These are phyloP conservation scores for Criorhina ranunculi DNA, from an alignment of 2,888 invertebrate species.

Conservation along the genomic window DNA sequence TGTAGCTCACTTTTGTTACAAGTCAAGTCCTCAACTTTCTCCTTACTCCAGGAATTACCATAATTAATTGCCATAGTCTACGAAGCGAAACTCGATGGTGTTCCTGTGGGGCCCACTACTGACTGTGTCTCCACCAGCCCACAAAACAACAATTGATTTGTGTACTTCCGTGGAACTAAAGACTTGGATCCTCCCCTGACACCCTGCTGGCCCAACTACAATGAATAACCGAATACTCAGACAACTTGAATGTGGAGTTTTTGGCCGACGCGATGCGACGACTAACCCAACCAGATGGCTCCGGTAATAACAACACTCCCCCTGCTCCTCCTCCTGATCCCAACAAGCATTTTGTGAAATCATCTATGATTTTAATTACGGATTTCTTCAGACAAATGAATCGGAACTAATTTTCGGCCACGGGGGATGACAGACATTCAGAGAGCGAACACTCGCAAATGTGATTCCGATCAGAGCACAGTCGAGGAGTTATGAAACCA, in stretches of 20 bases:
- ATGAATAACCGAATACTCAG: conserved; percentile 36
- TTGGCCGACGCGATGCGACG: conserved; percentile 26
- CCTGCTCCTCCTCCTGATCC: background rate
- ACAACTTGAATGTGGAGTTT: conserved; percentile 46
- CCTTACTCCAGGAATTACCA: conserved; percentile 53
- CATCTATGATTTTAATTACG: conserved; percentile 72
- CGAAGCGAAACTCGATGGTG: conserved; percentile 24
- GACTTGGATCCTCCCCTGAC: conserved; percentile 22
- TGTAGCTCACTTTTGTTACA: conserved; percentile 17
- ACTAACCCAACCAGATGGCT: conserved; percentile 32
- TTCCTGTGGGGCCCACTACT: background rate
- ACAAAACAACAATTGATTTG: conserved; percentile 72
- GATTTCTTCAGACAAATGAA: conserved; percentile 75
- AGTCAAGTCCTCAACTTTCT: conserved; percentile 58
- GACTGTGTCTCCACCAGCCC: conserved; percentile 31
- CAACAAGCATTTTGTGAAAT: conserved; percentile 29
- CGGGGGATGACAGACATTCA: conserved; percentile 35
- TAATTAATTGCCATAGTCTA: conserved; percentile 65
- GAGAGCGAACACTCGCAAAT: conserved; percentile 39
- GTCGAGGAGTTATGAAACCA: conserved; percentile 57
- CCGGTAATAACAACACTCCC: conserved; percentile 25
- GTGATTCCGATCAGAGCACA: conserved; percentile 54
- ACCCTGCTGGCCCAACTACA: conserved; percentile 10
- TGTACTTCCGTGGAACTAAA: conserved; percentile 59
- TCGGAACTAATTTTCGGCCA: conserved; percentile 71